Conservation (phyloP, 2,113 vertebrate species). For the Labeo rohita region DNA sequence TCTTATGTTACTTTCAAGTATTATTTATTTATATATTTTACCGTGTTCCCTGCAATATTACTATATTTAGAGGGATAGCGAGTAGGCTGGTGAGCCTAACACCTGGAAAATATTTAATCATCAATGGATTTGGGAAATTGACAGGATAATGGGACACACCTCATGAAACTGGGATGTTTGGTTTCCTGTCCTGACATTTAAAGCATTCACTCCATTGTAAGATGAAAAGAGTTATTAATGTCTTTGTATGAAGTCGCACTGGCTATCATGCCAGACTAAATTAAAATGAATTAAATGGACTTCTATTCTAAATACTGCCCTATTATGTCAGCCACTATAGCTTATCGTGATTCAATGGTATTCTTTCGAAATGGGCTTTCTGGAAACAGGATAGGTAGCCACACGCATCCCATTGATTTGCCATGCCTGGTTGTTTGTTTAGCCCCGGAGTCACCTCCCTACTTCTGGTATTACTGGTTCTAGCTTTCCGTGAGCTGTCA, state of each 20-base stretch:
- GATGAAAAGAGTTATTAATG: neutral
- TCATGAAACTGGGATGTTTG: neutral
- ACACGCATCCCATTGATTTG: neutral
- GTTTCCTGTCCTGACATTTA: neutral
- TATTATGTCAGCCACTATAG: neutral
- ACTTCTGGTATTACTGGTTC: slow-evolving; percentile 74
- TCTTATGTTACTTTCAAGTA: no score
- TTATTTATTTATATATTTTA: neutral
- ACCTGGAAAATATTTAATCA: neutral
- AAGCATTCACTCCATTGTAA: neutral
- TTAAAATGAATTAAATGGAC: neutral
- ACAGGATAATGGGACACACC: neutral
- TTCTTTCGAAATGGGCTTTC: slow-evolving; percentile 17
- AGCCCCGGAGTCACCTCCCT: slow-evolving; percentile 32
- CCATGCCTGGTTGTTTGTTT: slow-evolving; percentile 13
- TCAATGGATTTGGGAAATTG: neutral
- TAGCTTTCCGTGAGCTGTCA: slow-evolving; percentile 44
- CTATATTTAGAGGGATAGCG: neutral
- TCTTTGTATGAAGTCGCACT: neutral
- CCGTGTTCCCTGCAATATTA: neutral
- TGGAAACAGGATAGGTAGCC: slow-evolving; percentile 20
- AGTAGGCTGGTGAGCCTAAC: neutral
- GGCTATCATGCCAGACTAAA: slow-evolving; percentile 2
- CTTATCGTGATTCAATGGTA: neutral
- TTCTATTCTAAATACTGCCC: neutral